Evolutionary conservation across 2,888 invertebrate genomes (phyloP), one percentile per base, ranked within the genome.

Genomic region (Amphipyra tragopoginis): DNA sequence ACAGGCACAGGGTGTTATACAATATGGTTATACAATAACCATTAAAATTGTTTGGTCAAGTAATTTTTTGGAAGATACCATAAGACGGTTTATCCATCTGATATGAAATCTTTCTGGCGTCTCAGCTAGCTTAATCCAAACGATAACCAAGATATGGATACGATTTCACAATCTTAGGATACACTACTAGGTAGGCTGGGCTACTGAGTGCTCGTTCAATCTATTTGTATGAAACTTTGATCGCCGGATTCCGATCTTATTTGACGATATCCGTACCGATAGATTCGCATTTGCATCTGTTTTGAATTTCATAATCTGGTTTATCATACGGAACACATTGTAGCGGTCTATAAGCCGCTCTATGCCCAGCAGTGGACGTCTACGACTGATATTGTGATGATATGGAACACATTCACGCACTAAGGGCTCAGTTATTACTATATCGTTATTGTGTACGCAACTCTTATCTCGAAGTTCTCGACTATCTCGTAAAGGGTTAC

Each of bases 401-500:
- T 47, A 44, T 42, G 39, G 53, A 71, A 71, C 45, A 63, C n/a
- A 50, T 40, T 63, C 42, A 8, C 10, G 0, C 26, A 56, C 11
- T 21, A 48, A 40, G 36, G 52, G 26, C 44, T 33, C 21, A 43
- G 54, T 52, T 60, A 44, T 40, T 44, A 36, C 42, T 47, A 45
- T 55, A 61, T 66, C 34, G 33, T 50, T 44, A 61, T 21, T 53
- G 40, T 54, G 47, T 51, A 9, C 14, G 36, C 34, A 14, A 43
- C 13, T 54, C 57, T 71, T 71, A 71, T 72, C 70, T 47, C 9
- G 38, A 54, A 48, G 67, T 62, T 57, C 55, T 36, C 8, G 45
- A 44, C 62, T 71, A 71, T 71, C 62, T 72, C 68, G 54, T 57
- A 62, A 72, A 72, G 67, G 72, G 70, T 71, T 71, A 71, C 63